phyloP scores from a whole-genome alignment of 2,888 invertebrate genomes.

The Sicus ferrugineus region DNA sequence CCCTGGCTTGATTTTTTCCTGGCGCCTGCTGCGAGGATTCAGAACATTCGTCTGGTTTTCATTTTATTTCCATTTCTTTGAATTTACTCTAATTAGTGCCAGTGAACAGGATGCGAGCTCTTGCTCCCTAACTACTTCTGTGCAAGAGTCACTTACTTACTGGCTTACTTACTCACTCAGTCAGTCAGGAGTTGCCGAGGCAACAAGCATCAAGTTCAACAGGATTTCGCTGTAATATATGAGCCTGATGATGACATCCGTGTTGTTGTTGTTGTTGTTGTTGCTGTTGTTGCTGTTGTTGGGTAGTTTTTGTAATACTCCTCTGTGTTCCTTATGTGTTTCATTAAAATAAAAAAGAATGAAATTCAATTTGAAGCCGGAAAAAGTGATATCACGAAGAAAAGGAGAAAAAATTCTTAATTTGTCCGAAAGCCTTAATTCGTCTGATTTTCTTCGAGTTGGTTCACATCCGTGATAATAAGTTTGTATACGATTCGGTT shows the following conservation, averaged over 20 bases:
- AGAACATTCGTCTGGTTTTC: background rate
- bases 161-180: too few species aligned
- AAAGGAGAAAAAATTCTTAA: too few species aligned
- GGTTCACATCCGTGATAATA: too few species aligned
- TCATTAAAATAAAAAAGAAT: background rate
- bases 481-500: too few species aligned
- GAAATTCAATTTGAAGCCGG: background rate
- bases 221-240: background rate
- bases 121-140: too few species aligned
- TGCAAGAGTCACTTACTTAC: too few species aligned
- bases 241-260: background rate
- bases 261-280: background rate
- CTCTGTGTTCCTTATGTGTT: too few species aligned
- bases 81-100: conserved; percentile 12
- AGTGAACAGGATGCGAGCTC: background rate
- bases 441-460: too few species aligned
- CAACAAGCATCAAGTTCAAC: conserved; percentile 14
- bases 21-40: too few species aligned
- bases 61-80: background rate
- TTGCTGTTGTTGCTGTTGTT: background rate
- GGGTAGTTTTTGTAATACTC: background rate
- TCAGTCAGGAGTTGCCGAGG: background rate
- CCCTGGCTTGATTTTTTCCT: too few species aligned
- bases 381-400: background rate
- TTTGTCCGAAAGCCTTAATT: too few species aligned